Evolutionary conservation across 2,113 vertebrate species (phyloP).

Genomic region (Naja naja): DNA sequence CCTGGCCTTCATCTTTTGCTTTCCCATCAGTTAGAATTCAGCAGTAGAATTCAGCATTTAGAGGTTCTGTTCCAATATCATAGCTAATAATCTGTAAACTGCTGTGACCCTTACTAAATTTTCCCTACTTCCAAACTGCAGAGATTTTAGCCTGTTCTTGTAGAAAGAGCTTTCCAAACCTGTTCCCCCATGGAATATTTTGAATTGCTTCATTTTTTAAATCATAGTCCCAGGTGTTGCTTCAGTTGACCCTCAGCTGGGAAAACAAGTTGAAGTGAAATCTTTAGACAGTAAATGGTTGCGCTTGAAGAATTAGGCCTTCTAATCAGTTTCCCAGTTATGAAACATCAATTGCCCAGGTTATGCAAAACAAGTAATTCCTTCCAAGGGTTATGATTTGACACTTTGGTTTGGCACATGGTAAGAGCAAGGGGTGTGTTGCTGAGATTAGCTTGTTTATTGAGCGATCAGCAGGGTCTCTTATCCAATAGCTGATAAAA

Average conservation of each 20-base stretch:
- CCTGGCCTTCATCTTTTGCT: not conserved
- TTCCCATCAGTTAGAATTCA: not conserved
- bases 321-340: not conserved
- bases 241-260: not conserved
- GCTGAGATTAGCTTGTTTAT: slow-evolving; percentile 9
- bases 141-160: not conserved
- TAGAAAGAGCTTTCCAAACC: not conserved
- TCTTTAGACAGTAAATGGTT: not conserved
- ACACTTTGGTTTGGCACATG: slow-evolving; percentile 19
- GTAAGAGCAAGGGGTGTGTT: not conserved
- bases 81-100: not conserved
- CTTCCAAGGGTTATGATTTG: not conserved
- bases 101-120: not conserved
- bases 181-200: not conserved
- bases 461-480: slow-evolving; percentile 22
- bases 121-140: not conserved
- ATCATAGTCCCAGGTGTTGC: not conserved
- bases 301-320: not conserved
- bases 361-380: not conserved
- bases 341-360: not conserved
- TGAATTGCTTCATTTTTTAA: not conserved
- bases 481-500: slow-evolving; percentile 1
- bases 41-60: too few relatives aligned
- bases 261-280: not conserved
- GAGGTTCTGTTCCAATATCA: not conserved